Base-by-base conservation (phyloP, 2,797 vertebrate genomes). In the Onychomys leucogaster region DNA sequence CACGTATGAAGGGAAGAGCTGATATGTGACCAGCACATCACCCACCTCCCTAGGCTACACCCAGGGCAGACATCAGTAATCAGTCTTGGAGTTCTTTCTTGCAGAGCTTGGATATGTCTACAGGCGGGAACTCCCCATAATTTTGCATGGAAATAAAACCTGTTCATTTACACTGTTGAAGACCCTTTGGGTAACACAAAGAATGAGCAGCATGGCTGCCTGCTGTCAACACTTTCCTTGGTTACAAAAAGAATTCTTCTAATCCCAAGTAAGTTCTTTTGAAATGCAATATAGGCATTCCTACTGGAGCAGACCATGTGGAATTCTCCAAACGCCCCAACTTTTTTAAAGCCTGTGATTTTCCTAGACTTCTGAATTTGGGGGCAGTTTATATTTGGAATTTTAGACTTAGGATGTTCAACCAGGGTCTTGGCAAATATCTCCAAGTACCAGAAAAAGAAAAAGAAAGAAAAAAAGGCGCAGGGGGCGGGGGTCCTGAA, bases 51-150 rank as follows among this genome's bases (percentile, higher is more conserved):
- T 5, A 6, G 10, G 49, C 75, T 25, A 46, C 10, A 12, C 49
- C 77, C 55, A 23, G 34, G 27, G 69, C 95, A 96, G 91, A 95
- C 96, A 95, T 95, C 55, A 82, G n/a, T 65, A 96, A 92, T 94
- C 89, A 29, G 7, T 95, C 52, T 6, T 13, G 12, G 75, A 94
- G 23, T 63, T 61, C 27, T 85, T 81, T 92, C 77, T 37, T 43
- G 4, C 19, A 37, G 41, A 71, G 57, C 12, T 76, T 46, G 25
- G 32, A 46, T 86, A 37, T 34, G n/a, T 11, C 37, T 90, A 9
- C 2, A 67, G n/a, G 21, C 34, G 89, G 77, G 43, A 49, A 69
- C 32, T 78, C 34, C 69, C 57, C 34, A 43, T 52, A 32, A 82
- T 41, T 75, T 82, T 43, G 29, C 49, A 88, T 57, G 59, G 55